Evolutionary conservation across 2,888 invertebrate genomes (phyloP), one percentile per base, ranked within the genome.

Genomic region (Biston betularia): DNA sequence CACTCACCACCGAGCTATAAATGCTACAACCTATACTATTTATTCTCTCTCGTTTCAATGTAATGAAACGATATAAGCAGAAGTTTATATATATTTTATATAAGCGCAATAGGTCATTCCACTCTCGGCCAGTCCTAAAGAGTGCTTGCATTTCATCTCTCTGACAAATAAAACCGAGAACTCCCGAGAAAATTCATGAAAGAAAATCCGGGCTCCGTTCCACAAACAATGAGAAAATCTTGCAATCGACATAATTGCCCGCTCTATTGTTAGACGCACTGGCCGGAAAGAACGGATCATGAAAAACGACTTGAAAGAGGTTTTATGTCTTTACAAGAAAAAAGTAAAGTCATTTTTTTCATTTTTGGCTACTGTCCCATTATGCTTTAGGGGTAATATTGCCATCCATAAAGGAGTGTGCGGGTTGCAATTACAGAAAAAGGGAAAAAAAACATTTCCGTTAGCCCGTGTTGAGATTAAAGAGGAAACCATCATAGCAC

Each of bases 221-320:
- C 42, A 50, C 44, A 55, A 67, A 66, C 66, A 62, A 67, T 59
- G 54, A 54, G 38, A 50, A 48, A 59, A 55, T 45, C 59, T 68
- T 55, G 67, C 59, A 54, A 55, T 63, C 59, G 67, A 40, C 67
- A 34, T 56, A 68, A 68, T 68, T 63, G 67, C 59, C 63, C 35
- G 45, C 44, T 44, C 58, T 67, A 58, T 67, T 67, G 58, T 67
- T 67, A 55, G 58, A 57, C 52, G 66, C 67, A 58, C 58, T 63
- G 67, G 62, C 63, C 55, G 67, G 67, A 55, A 55, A 55, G 45
- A 58, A 14, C 34, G 48, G 34, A 50, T 59, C 58, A 59, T 63
- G 49, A 55, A 63, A 59, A 49, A 58, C 49, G 42, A 46, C 57
- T 54, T 45, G 33, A 67, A 63, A 63, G 56, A 66, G 57, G 62